Conservation (phyloP, 2,888 invertebrate species). For the Heterodera filipjevi region DNA sequence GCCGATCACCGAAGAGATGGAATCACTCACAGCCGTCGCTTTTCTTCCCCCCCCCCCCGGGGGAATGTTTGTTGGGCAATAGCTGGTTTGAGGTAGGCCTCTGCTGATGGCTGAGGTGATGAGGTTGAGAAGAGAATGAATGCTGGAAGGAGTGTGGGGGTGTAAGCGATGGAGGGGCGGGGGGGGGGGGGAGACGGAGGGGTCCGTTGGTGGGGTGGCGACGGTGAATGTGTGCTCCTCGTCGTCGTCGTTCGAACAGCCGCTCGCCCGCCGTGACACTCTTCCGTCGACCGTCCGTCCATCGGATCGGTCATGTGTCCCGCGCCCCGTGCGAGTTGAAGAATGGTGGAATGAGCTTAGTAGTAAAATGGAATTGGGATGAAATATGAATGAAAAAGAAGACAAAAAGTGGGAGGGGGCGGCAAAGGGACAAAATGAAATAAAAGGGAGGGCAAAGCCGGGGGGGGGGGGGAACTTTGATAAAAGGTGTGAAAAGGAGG, state of each 20-base stretch:
- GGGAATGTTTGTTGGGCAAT: slow-evolving; percentile 7
- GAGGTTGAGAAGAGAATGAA: not conserved
- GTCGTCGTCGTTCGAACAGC: slow-evolving; percentile 8
- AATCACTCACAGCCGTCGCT: not conserved
- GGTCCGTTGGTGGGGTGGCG: not conserved
- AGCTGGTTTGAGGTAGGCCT: not conserved
- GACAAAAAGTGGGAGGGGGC: not conserved
- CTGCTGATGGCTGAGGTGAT: not conserved
- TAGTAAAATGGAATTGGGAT: not conserved
- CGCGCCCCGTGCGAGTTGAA: not conserved
- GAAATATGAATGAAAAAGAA: not conserved
- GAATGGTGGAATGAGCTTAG: not conserved
- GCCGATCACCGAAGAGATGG: not conserved
- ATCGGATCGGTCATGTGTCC: not conserved
- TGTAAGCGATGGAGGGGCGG: not conserved
- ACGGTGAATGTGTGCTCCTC: not conserved
- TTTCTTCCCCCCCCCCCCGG: not conserved
- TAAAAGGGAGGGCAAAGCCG: slow-evolving; percentile 28
- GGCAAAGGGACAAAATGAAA: not conserved
- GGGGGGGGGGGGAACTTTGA: slow-evolving; percentile 1
- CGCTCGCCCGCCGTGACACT: slow-evolving; percentile 15
- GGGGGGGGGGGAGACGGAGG: not conserved
- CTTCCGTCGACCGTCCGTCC: slow-evolving; percentile 18
- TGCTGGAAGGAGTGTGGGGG: not conserved
- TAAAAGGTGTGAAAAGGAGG: not conserved